phyloP scores from a whole-genome alignment of 2,888 invertebrate genomes.

The Hirtodrosophila alboralis region DNA sequence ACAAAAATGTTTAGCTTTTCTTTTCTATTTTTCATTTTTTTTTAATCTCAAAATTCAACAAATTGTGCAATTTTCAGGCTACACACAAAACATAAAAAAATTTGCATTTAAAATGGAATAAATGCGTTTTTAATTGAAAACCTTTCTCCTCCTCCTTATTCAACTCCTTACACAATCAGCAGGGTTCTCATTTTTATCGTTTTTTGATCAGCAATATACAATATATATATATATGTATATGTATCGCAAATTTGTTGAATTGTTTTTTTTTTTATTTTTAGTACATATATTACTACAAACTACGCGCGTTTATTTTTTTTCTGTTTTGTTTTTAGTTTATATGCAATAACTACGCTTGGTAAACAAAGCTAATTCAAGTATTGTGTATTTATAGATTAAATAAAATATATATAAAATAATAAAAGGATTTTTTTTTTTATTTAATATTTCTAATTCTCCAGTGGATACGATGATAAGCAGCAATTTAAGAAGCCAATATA shows the following conservation, averaged over 20 bases:
- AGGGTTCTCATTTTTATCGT: slow-evolving; percentile 30
- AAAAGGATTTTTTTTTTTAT: not conserved
- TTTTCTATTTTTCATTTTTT: too few relatives aligned
- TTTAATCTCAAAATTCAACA: slow-evolving; percentile 51
- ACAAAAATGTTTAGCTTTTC: slow-evolving; percentile 41
- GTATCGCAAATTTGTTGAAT: slow-evolving; percentile 54
- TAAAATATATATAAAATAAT: too few relatives aligned
- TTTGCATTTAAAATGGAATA: slow-evolving; percentile 77
- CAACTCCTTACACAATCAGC: slow-evolving; percentile 17
- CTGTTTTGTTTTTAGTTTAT: slow-evolving; percentile 17
- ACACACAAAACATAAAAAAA: slow-evolving; percentile 55
- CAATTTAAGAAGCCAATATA: not conserved
- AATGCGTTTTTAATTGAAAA: slow-evolving; percentile 74
- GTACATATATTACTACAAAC: slow-evolving; percentile 41
- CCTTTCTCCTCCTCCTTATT: slow-evolving; percentile 26
- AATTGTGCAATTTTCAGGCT: slow-evolving; percentile 49
- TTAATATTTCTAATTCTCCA: slow-evolving; percentile 3
- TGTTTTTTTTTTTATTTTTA: too few relatives aligned
- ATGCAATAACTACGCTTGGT: slow-evolving; percentile 45
- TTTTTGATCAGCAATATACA: slow-evolving; percentile 8
- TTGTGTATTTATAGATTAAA: slow-evolving; percentile 41
- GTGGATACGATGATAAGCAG: slow-evolving; percentile 9
- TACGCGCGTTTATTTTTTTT: slow-evolving; percentile 43
- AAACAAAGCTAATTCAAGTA: slow-evolving; percentile 45
- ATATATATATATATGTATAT: not conserved